These are phyloP conservation scores for Addax nasomaculatus DNA, from an alignment of 2,113 vertebrate species.

Conservation along the genomic window DNA sequence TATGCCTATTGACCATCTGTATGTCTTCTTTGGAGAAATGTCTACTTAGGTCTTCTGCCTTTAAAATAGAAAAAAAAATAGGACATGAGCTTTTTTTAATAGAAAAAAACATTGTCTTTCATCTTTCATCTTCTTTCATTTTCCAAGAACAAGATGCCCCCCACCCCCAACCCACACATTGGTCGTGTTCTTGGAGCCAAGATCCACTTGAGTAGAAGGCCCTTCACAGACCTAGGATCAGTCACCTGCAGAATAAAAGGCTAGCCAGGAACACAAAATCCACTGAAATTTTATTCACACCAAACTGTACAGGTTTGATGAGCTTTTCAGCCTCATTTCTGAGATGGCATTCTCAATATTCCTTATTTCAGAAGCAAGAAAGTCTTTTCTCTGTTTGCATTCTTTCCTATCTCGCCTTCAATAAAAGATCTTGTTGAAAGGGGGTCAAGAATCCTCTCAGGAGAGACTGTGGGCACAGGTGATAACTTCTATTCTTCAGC, in stretches of 20 bases:
- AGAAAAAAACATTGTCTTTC: neutral
- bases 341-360: no score
- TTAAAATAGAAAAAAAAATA: neutral
- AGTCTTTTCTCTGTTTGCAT: neutral
- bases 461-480: neutral
- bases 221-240: neutral
- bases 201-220: no score
- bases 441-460: neutral
- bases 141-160: neutral
- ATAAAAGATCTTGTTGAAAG: neutral
- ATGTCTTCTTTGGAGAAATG: neutral
- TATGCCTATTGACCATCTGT: neutral
- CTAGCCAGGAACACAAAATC: neutral
- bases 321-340: neutral
- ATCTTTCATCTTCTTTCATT: neutral
- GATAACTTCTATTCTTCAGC: neutral
- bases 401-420: neutral
- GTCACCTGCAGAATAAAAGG: neutral
- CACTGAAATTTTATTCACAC: neutral
- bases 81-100: neutral
- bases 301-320: neutral
- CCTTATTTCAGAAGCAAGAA: neutral
- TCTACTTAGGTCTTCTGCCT: neutral
- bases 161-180: fast-evolving
- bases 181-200: neutral